Evolutionary conservation across 2,888 invertebrate species (phyloP).

Genomic region (Chydorus sphaericus): DNA sequence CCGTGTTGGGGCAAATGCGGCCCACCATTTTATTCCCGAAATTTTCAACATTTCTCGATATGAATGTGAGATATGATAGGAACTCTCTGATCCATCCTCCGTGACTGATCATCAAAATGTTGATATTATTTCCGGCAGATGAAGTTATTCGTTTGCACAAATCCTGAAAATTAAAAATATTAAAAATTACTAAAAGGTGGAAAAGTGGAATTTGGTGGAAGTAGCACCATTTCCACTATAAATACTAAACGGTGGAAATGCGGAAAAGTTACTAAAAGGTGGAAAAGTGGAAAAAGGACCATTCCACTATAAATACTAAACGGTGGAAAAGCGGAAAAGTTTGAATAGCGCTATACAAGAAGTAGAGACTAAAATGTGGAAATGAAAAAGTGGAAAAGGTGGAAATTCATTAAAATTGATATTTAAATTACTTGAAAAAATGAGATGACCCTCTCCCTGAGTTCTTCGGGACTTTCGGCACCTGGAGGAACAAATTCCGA

Average conservation of each 20-base stretch:
- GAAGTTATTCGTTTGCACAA: too few species aligned
- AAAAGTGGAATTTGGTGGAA: too few species aligned
- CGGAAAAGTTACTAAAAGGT: background rate
- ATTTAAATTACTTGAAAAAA: conserved; percentile 6
- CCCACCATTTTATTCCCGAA: too few species aligned
- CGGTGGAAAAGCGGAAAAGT: too few species aligned
- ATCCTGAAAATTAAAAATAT: too few species aligned
- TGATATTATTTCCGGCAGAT: too few species aligned
- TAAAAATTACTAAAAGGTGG: too few species aligned
- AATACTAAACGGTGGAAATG: background rate
- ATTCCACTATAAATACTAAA: background rate
- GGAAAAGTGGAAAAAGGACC: background rate
- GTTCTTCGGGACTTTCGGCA: conserved; percentile 13
- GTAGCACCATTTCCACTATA: background rate
- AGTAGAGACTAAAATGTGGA: background rate
- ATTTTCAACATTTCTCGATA: background rate
- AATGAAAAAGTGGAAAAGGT: background rate
- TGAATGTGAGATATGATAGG: conserved; percentile 4
- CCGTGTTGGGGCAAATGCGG: conserved; percentile 9
- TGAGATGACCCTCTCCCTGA: conserved; percentile 8
- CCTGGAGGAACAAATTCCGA: conserved; percentile 11
- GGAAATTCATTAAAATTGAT: background rate
- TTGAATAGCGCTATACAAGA: background rate
- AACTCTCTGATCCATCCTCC: conserved; percentile 12
- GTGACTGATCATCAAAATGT: conserved; percentile 5